Evolutionary conservation across 2,113 vertebrate genomes (phyloP).

Genomic region (Ellobius talpinus): DNA sequence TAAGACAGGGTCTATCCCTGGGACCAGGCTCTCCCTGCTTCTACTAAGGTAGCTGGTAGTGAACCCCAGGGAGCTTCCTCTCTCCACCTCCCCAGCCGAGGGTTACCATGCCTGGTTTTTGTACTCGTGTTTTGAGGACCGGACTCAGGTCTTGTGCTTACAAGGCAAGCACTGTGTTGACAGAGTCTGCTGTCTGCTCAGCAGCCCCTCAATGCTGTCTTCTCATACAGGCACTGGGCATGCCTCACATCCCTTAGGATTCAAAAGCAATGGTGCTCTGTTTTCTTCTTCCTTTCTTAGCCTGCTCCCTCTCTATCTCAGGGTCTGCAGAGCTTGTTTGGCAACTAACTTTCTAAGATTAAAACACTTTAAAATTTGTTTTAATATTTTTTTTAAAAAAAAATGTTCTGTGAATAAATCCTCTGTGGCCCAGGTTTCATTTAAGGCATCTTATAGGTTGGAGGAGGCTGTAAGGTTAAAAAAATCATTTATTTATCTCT

Average conservation of each 20-base stretch:
- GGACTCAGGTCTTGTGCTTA: not conserved
- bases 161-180: not conserved
- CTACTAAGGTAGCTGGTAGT: not conserved
- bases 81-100: not conserved
- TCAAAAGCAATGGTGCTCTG: not conserved
- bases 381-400: not conserved
- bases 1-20: not conserved
- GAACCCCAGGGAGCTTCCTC: not conserved
- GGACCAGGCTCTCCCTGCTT: not conserved
- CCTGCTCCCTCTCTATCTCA: not conserved
- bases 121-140: not conserved
- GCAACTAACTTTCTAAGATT: not conserved
- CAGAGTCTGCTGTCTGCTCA: not conserved
- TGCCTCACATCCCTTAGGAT: not conserved
- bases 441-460: not conserved
- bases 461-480: not conserved
- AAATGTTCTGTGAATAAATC: too few relatives aligned
- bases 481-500: not conserved
- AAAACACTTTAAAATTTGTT: constrained; percentile 4
- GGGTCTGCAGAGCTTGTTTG: not conserved
- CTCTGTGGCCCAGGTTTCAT: not conserved
- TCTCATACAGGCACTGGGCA: not conserved
- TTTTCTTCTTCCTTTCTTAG: not conserved
- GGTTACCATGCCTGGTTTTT: not conserved
- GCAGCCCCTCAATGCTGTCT: not conserved